Evolutionary conservation across 2,888 invertebrate genomes (phyloP), one percentile per base, ranked within the genome.

Genomic region (Tinea trinotella): DNA sequence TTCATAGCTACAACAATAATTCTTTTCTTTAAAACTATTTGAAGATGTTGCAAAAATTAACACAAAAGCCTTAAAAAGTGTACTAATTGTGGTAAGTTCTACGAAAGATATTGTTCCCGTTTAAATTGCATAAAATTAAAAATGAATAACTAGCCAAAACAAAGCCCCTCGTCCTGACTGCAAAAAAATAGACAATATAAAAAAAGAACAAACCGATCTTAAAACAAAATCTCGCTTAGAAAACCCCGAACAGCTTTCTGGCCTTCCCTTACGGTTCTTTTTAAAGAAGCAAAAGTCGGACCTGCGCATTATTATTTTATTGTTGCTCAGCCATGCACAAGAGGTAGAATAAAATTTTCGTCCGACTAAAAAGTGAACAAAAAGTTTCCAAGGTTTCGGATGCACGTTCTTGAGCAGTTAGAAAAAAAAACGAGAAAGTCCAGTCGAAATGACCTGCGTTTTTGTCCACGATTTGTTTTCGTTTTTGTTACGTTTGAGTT

Each of bases 401-500:
- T 82, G 81, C 82, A 82, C 80, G 85, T 81, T 82, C 82, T 77
- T 79, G 67, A 68, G 66, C 65, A 71, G 63, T 77, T 76, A 78
- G 76, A 83, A 82, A 82, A 84, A 84, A 83, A 82, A 81, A 83
- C 76, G 69, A 78, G 76, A 76, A 71, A 80, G 75, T 77, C 80
- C 73, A 79, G 70, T 71, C 76, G 78, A 82, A 83, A 82, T 84
- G 84, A 84, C 84, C 85, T 79, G 82, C 76, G 79, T 85, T 85
- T 85, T 85, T 84, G 79, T 85, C 67, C 76, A 75, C 67, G 78
- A 75, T 82, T 84, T 83, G 81, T 84, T 84, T 80, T 82, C 74
- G 75, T 84, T 84, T 85, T 84, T 84, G 80, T 84, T 77, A 75
- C 77, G 72, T 81, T 83, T 78, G 82, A 81, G 82, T 83, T 85